Evolutionary conservation across 2,113 vertebrate species (phyloP).

Genomic region (Felis catus): DNA sequence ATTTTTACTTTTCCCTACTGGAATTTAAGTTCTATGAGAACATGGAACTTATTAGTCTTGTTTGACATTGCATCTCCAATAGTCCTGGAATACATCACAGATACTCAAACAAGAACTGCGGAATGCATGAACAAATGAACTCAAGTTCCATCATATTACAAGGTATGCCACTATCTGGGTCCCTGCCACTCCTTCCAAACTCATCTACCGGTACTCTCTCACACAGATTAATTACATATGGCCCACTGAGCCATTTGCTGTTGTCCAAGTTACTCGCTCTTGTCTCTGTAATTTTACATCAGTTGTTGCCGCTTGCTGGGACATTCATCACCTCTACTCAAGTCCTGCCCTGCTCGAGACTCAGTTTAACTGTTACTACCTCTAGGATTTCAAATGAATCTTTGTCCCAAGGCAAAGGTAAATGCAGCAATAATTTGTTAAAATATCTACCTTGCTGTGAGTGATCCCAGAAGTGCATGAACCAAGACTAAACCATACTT

Average conservation of each 20-base stretch:
- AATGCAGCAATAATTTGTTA: neutral
- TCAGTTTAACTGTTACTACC: neutral
- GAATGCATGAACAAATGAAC: neutral
- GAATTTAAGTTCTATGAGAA: neutral
- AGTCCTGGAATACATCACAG: neutral
- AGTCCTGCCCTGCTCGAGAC: neutral
- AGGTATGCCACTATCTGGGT: neutral
- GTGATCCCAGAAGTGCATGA: neutral
- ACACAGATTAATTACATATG: neutral
- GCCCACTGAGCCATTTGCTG: no score
- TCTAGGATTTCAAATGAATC: neutral
- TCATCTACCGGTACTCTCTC: neutral
- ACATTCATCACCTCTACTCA: neutral
- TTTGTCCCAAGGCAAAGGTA: neutral
- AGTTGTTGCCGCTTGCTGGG: neutral
- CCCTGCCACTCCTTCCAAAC: neutral
- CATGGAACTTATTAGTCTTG: neutral
- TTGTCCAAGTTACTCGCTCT: neutral
- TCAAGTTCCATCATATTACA: neutral
- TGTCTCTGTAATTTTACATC: neutral
- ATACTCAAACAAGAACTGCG: rapidly evolving
- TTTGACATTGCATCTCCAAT: neutral
- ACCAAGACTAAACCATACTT: neutral
- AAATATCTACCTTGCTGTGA: neutral
- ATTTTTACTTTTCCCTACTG: neutral